Evolutionary conservation across 1,140 invertebrate genomes (phyloP).

Genomic region (Drosophila ogumai): DNA sequence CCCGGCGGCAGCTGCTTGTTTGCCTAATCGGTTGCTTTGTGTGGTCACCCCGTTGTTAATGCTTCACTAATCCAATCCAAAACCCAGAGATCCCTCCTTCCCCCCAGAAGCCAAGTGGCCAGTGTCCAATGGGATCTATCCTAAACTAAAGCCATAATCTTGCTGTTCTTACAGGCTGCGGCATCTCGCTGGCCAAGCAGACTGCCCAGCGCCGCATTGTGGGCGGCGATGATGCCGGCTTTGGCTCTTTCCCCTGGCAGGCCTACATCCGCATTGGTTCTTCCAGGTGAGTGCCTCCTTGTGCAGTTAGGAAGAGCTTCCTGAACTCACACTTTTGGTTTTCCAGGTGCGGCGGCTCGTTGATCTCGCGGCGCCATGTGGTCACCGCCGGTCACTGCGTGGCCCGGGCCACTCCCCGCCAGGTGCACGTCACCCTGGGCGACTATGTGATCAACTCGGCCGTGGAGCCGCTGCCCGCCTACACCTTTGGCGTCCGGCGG

Average conservation of each 20-base stretch:
- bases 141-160: not conserved
- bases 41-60: slow-evolving; percentile 44
- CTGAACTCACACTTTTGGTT: not conserved
- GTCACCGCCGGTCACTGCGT: slow-evolving; percentile 99
- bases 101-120: slow-evolving; percentile 5
- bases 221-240: slow-evolving; percentile 96
- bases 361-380: slow-evolving; percentile 96
- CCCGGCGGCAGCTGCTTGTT: slow-evolving; percentile 42
- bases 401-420: slow-evolving; percentile 93
- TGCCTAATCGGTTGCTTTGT: slow-evolving; percentile 40
- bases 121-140: not conserved
- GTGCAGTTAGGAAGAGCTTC: not conserved
- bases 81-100: slow-evolving; percentile 5
- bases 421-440: slow-evolving; percentile 96
- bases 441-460: slow-evolving; percentile 98
- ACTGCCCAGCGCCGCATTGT: slow-evolving; percentile 95
- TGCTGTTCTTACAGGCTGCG: slow-evolving; percentile 89
- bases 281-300: slow-evolving; percentile 86
- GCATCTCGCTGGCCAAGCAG: slow-evolving; percentile 92
- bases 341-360: slow-evolving; percentile 96
- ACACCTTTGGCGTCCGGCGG: slow-evolving; percentile 94
- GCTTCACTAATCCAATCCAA: slow-evolving; percentile 50
- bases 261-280: slow-evolving; percentile 97
- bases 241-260: slow-evolving; percentile 98
- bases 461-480: slow-evolving; percentile 94